These are phyloP conservation scores for Anarsia innoxiella DNA, from an alignment of 2,888 invertebrate genomes.

Conservation along the genomic window DNA sequence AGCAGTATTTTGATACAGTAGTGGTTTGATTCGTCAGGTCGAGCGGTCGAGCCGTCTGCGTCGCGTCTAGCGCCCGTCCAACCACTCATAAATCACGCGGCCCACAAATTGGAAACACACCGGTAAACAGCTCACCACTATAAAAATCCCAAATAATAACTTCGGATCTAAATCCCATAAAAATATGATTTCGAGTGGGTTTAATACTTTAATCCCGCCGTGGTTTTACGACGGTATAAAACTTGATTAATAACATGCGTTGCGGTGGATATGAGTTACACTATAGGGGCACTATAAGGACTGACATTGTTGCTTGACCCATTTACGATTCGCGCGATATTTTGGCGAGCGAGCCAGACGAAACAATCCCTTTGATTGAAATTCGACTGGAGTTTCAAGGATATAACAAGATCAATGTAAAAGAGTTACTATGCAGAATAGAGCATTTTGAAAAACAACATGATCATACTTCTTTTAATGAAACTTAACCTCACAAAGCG, in stretches of 20 bases:
- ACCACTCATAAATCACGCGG: conserved; percentile 53
- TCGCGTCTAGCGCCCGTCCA: conserved; percentile 46
- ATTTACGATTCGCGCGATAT: conserved; percentile 49
- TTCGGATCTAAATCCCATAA: conserved; percentile 70
- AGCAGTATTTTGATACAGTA: conserved; percentile 27
- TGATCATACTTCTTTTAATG: too few relatives aligned
- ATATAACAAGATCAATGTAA: too few relatives aligned
- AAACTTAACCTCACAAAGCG: too few relatives aligned
- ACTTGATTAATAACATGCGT: conserved; percentile 63
- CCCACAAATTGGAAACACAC: conserved; percentile 63
- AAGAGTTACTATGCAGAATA: too few relatives aligned
- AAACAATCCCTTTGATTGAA: conserved; percentile 47
- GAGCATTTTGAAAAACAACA: too few relatives aligned
- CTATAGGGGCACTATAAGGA: conserved; percentile 36
- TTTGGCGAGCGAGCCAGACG: conserved; percentile 60
- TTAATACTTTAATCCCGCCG: conserved; percentile 68
- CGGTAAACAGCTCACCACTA: conserved; percentile 51
- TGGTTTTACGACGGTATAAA: conserved; percentile 68
- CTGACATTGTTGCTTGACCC: conserved; percentile 67
- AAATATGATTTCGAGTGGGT: conserved; percentile 66
- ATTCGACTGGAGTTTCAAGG: too few relatives aligned
- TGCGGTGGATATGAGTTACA: conserved; percentile 38
- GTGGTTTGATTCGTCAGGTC: conserved; percentile 28
- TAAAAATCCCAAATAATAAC: conserved; percentile 62
- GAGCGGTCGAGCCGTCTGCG: conserved; percentile 39